Conservation (phyloP, 2,888 invertebrate species). For the Drosophila mettleri region DNA sequence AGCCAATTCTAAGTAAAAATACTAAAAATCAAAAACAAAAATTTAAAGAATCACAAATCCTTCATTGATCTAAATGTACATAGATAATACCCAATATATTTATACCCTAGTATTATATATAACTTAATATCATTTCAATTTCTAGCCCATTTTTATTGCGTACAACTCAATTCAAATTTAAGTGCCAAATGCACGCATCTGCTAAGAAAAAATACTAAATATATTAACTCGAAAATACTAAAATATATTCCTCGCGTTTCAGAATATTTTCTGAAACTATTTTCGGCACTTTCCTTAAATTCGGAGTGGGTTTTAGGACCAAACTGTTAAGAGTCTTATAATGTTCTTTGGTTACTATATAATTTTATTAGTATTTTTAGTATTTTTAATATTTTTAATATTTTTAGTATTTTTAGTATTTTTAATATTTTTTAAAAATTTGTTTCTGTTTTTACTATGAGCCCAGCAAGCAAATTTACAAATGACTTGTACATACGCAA, state of each 20-base stretch:
- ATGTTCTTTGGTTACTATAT: neutral
- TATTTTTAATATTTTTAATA: slow-evolving; percentile 2
- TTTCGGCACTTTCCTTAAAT: slow-evolving; percentile 4
- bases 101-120: slow-evolving; percentile 15
- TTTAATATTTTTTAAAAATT: neutral
- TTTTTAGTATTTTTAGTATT: slow-evolving; percentile 1
- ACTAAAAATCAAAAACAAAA: slow-evolving; percentile 9
- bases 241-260: neutral
- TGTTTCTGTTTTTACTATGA: neutral
- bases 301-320: slow-evolving; percentile 45
- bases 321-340: slow-evolving; percentile 32
- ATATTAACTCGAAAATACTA: slow-evolving; percentile 1
- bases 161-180: slow-evolving; percentile 11
- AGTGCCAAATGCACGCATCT: slow-evolving; percentile 18
- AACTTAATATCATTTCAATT: slow-evolving; percentile 7
- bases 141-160: slow-evolving; percentile 1
- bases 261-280: neutral
- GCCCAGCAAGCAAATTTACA: neutral
- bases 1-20: slow-evolving; percentile 8
- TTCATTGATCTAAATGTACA: slow-evolving; percentile 39
- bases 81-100: slow-evolving; percentile 23
- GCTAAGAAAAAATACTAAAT: neutral
- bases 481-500: neutral
- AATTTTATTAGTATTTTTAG: slow-evolving; percentile 1
- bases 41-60: neutral